These are phyloP conservation scores for Agrotis ipsilon DNA, from an alignment of 2,888 invertebrate genomes.

Conservation along the genomic window DNA sequence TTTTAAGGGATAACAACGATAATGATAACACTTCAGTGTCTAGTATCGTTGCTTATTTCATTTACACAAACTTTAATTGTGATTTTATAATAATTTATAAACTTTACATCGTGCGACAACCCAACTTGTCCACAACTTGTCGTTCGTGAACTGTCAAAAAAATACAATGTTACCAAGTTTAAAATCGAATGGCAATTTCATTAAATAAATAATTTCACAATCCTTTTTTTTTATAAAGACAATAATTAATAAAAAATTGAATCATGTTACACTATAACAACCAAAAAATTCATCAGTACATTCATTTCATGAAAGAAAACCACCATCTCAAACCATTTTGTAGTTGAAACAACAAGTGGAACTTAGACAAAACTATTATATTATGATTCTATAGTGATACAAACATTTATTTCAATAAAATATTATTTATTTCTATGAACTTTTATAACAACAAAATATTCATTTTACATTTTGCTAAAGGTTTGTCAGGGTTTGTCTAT, in stretches of 20 bases:
- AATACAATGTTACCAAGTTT: conserved; percentile 56
- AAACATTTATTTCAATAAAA: neutral
- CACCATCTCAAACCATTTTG: too few relatives aligned
- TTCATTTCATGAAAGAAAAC: too few relatives aligned
- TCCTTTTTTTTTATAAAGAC: neutral
- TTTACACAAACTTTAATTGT: conserved; percentile 57
- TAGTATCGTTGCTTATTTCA: conserved; percentile 48
- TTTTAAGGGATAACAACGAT: conserved; percentile 32
- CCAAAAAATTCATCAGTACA: too few relatives aligned
- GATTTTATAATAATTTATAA: conserved; percentile 54
- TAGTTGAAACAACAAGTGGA: too few relatives aligned
- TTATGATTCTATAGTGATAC: too few relatives aligned
- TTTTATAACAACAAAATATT: too few relatives aligned
- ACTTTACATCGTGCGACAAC: conserved; percentile 64
- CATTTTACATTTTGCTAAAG: too few relatives aligned
- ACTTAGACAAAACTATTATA: too few relatives aligned
- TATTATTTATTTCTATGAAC: too few relatives aligned
- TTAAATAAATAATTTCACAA: neutral
- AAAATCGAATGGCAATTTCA: conserved; percentile 1
- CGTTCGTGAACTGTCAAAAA: conserved; percentile 62
- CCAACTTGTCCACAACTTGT: conserved; percentile 63
- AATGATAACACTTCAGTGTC: conserved; percentile 29
- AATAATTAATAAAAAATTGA: too few relatives aligned
- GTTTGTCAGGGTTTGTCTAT: conserved; percentile 63
- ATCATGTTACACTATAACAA: too few relatives aligned